phyloP scores from a whole-genome alignment of 2,113 vertebrate genomes.

The Hydropotes inermis region DNA sequence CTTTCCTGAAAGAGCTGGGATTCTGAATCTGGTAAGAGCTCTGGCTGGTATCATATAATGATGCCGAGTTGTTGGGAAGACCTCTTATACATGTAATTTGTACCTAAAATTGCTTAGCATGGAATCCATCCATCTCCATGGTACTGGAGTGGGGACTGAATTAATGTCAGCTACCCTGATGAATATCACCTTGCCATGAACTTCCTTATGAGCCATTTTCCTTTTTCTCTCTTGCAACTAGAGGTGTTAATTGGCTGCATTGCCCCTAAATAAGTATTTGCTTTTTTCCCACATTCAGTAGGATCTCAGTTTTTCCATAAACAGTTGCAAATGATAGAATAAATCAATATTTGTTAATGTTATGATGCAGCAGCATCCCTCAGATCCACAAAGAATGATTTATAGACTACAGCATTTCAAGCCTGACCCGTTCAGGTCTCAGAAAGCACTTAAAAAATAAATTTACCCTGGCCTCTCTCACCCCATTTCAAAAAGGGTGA shows the following conservation, averaged over 20 bases:
- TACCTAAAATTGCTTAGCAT: neutral
- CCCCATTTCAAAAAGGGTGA: constrained; percentile 90
- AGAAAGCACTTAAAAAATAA: constrained; percentile 93
- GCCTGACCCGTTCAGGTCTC: constrained; percentile 87
- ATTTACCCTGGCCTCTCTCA: constrained; percentile 90
- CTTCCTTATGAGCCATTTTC: neutral
- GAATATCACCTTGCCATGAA: constrained; percentile 40
- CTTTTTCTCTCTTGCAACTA: neutral
- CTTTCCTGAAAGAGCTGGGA: neutral
- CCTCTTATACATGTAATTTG: constrained; percentile 18
- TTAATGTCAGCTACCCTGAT: constrained; percentile 30
- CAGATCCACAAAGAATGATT: constrained; percentile 85
- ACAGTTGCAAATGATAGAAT: constrained; percentile 84
- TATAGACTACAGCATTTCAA: constrained; percentile 87
- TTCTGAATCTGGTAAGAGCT: neutral
- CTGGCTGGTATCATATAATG: neutral
- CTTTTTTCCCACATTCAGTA: neutral
- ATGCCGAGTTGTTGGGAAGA: neutral
- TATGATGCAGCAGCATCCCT: constrained; percentile 82
- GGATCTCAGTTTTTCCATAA: constrained; percentile 70
- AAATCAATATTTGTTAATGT: constrained; percentile 88
- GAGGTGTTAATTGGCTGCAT: constrained; percentile 44
- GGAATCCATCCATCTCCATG: constrained; percentile 24
- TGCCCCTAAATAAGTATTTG: constrained; percentile 58
- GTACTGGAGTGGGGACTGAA: neutral